Base-by-base conservation (phyloP, 2,113 vertebrate genomes). In the Poeciliopsis occidentalis region DNA sequence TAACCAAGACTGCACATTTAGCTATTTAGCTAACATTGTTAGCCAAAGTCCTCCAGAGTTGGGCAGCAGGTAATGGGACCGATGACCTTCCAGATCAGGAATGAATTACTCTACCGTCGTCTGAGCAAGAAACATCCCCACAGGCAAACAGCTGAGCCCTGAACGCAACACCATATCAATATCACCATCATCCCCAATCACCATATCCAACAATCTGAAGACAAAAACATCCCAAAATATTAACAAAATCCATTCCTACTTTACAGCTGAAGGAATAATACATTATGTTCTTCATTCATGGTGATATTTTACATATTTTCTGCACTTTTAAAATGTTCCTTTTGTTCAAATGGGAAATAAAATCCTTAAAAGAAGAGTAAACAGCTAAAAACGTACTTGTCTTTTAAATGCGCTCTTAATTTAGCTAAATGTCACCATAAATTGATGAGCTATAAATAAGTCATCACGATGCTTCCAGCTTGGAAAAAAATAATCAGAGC, bases 401-500 rank as follows among this genome's bases (percentile, higher is more conserved):
- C 44, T 66, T 69, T 24, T 54, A 44, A 79, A 51, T 4, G 64
- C 24, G 32, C 17, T 57, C 15, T n/a, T 12, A 26, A 61, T 76
- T 69, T 51, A 77, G 34, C 6, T 72, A 76, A 81, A 69, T 32
- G 26, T 34, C 60, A 67, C 4, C 19, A 34, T 54, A 30, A 24
- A 22, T 26, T 73, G 61, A 71, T 66, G 12, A 41, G 39, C 34
- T 63, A 67, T 62, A 62, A 81, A 84, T 75, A 34, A 83, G 66
- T 69, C 24, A 76, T 72, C 71, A 73, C 63, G 37, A 73, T 75
- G 30, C 47, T 79, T 64, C 6, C 60, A 47, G n/a, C 29, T 26
- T 39, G 34, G 31, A 76, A 71, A 80, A 15, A 41, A 41, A 78
- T 80, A 75, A 78, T 78, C 71, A 81, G 60, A 73, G 73, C 75